phyloP scores from a whole-genome alignment of 2,888 invertebrate species.

The Allophyes oxyacanthae region DNA sequence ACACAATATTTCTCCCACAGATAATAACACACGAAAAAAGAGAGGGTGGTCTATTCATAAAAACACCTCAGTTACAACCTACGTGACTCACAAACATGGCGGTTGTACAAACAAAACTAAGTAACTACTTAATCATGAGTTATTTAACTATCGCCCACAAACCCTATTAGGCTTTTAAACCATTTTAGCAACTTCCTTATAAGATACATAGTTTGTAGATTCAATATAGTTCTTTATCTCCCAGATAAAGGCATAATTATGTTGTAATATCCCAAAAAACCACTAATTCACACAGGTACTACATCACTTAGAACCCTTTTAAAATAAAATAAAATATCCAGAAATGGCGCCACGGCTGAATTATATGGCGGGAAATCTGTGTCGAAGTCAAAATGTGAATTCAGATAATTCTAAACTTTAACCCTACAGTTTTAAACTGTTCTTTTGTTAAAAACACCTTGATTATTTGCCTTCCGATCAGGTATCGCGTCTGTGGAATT shows the following conservation, averaged over 20 bases:
- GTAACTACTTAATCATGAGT: slow-evolving; percentile 19
- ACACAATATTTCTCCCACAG: too few relatives aligned
- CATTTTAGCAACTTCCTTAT: slow-evolving; percentile 35
- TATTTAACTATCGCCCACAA: slow-evolving; percentile 35
- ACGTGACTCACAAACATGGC: slow-evolving; percentile 15
- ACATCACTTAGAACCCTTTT: slow-evolving; percentile 54
- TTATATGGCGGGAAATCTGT: slow-evolving; percentile 56
- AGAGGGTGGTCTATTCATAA: too few relatives aligned
- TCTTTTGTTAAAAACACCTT: slow-evolving; percentile 29
- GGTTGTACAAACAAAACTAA: slow-evolving; percentile 17
- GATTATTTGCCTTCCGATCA: slow-evolving; percentile 68
- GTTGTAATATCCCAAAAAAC: slow-evolving; percentile 57
- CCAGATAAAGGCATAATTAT: slow-evolving; percentile 35
- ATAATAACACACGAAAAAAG: too few relatives aligned
- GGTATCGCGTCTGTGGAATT: slow-evolving; percentile 79
- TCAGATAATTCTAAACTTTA: slow-evolving; percentile 65
- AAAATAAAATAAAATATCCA: slow-evolving; percentile 51
- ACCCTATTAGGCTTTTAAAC: slow-evolving; percentile 22
- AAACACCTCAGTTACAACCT: too few relatives aligned
- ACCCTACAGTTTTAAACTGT: slow-evolving; percentile 26
- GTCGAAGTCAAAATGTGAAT: slow-evolving; percentile 47
- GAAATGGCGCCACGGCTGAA: slow-evolving; percentile 66
- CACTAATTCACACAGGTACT: slow-evolving; percentile 49
- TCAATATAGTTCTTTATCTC: slow-evolving; percentile 28
- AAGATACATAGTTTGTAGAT: slow-evolving; percentile 2